Percentiles rank a stretch among this genome's conserved stretches.
These are phyloP conservation scores for Boloria selene DNA, from an alignment of 2,888 invertebrate species.

Conservation along the genomic window DNA sequence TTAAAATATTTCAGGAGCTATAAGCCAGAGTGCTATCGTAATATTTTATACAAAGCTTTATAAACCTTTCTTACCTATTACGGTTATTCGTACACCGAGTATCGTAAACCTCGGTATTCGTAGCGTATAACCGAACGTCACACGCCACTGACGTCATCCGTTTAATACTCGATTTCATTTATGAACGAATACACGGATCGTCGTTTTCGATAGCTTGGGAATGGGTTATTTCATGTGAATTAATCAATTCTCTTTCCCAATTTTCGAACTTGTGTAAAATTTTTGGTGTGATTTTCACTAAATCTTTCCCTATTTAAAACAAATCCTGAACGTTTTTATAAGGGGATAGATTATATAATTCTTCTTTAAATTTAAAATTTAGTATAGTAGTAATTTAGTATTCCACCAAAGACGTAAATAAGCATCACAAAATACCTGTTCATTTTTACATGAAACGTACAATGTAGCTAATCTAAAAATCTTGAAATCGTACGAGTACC, in stretches of 20 bases:
- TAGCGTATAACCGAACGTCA: constrained; percentile 44
- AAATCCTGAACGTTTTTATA: not conserved
- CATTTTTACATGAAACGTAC: constrained; percentile 28
- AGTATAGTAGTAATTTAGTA: constrained; percentile 24
- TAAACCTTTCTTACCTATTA: constrained; percentile 29
- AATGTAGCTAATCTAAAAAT: constrained; percentile 22
- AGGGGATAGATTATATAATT: constrained; percentile 16
- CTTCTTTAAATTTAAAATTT: constrained; percentile 18
- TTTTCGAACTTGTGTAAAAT: not conserved
- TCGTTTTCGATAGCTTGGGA: constrained; percentile 37
- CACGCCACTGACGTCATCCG: constrained; percentile 56
- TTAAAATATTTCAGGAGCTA: constrained; percentile 30
- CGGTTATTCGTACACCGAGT: constrained; percentile 22
- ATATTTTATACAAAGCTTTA: constrained; percentile 36
- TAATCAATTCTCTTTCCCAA: constrained; percentile 9
- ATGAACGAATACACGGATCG: constrained; percentile 42
- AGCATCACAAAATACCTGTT: constrained; percentile 34
- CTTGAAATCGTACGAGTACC: constrained; percentile 19
- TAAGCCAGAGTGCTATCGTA: constrained; percentile 30
- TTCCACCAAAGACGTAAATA: constrained; percentile 40
- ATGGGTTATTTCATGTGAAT: not conserved
- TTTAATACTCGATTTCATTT: constrained; percentile 49
- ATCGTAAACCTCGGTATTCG: constrained; percentile 28
- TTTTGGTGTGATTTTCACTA: no score
- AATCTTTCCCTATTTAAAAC: no score